Conservation (phyloP, 2,113 vertebrate genomes). For the Bothrops jararaca region DNA sequence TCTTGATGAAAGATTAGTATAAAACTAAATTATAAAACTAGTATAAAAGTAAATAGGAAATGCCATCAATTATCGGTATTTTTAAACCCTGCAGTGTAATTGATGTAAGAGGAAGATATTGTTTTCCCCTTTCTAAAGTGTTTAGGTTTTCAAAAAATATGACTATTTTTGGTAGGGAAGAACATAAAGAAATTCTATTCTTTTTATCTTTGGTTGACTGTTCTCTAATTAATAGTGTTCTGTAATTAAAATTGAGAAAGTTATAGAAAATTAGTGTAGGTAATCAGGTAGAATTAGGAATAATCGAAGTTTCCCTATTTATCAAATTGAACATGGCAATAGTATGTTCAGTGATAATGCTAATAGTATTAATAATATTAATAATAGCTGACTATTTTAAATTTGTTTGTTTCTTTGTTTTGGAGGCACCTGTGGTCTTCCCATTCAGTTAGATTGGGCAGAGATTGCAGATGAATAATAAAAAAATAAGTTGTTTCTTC, state of each 20-base stretch:
- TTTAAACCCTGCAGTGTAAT: neutral
- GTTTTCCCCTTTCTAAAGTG: neutral
- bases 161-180: neutral
- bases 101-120: neutral
- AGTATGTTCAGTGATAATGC: neutral
- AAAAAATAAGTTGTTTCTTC: slow-evolving; percentile 55
- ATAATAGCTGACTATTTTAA: fast-evolving
- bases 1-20: neutral
- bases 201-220: neutral
- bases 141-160: neutral
- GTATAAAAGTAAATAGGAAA: neutral
- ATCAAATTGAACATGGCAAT: neutral
- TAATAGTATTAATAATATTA: neutral
- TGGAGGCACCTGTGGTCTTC: slow-evolving; percentile 56
- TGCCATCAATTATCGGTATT: neutral
- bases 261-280: neutral
- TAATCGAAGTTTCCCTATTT: neutral
- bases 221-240: neutral
- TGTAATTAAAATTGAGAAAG: neutral
- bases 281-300: neutral
- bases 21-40: neutral
- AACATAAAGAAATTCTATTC: neutral
- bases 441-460: slow-evolving; percentile 57
- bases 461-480: slow-evolving; percentile 49
- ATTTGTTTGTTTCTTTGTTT: slow-evolving; percentile 52